Conservation (phyloP, 2,113 vertebrate species). For the Lophius piscatorius region DNA sequence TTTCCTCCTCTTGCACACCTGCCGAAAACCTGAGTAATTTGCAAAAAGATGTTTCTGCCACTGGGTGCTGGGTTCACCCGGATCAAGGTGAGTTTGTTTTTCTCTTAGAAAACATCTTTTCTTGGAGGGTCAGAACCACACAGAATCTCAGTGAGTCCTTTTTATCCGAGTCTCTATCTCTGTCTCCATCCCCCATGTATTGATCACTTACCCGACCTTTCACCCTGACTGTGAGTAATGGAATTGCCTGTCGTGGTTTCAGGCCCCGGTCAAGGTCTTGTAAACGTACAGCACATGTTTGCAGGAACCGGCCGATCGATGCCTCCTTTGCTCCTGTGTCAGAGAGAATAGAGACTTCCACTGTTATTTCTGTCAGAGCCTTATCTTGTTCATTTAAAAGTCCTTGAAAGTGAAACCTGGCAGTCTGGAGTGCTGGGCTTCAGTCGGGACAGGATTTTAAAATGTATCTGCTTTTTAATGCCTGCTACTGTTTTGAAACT, state of each 20-base stretch:
- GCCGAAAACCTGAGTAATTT: constrained; percentile 4
- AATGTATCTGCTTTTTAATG: constrained; percentile 4
- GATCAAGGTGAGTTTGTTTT: constrained; percentile 43
- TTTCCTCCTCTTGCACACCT: constrained; percentile 13
- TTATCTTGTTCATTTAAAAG: constrained; percentile 38
- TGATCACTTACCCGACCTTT: constrained; percentile 63
- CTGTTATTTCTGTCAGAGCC: constrained; percentile 34
- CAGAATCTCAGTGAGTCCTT: constrained; percentile 25
- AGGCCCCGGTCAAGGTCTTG: constrained; percentile 66
- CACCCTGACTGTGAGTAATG: constrained; percentile 66
- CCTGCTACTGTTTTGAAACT: not conserved
- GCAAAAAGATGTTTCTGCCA: not conserved
- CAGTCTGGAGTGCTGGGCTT: not conserved
- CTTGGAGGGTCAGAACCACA: constrained; percentile 28
- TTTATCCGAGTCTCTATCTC: constrained; percentile 39
- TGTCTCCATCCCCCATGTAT: constrained; percentile 58
- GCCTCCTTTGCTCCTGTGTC: constrained; percentile 34
- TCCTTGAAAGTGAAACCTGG: constrained; percentile 34
- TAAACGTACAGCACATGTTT: constrained; percentile 60
- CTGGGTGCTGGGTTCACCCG: not conserved
- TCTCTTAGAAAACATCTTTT: constrained; percentile 5
- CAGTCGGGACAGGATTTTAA: not conserved
- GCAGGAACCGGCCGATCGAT: constrained; percentile 54
- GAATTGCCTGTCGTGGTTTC: constrained; percentile 65
- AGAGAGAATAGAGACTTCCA: constrained; percentile 15